Evolutionary conservation across 2,113 vertebrate genomes (phyloP).

Genomic region (Vulpes vulpes): DNA sequence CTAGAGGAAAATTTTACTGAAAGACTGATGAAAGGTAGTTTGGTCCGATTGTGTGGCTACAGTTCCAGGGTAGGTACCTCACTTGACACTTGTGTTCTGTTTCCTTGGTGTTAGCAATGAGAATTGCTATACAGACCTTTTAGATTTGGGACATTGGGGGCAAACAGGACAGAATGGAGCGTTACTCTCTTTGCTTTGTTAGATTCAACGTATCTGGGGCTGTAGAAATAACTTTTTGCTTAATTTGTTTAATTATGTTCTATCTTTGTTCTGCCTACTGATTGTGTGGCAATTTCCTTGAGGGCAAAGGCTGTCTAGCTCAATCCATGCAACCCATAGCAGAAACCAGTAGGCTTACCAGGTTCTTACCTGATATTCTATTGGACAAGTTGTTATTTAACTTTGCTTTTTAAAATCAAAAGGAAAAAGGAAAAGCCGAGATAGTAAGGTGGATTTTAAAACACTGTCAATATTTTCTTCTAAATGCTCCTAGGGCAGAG

Average conservation of each 20-base stretch:
- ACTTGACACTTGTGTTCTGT: neutral
- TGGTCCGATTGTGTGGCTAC: neutral
- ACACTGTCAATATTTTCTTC: neutral
- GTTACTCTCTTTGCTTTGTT: neutral
- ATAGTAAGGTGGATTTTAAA: neutral
- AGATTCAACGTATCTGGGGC: neutral
- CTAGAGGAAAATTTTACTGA: neutral
- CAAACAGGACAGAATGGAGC: neutral
- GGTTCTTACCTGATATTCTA: neutral
- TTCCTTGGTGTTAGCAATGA: neutral
- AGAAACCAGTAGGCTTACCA: neutral
- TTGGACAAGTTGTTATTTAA: neutral
- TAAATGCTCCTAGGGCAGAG: neutral
- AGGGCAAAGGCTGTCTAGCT: neutral
- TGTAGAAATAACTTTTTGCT: neutral
- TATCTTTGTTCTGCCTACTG: neutral
- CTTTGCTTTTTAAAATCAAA: slow-evolving; percentile 1
- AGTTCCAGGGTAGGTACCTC: neutral
- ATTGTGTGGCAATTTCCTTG: neutral
- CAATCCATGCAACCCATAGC: neutral
- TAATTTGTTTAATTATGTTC: neutral
- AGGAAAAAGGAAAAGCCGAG: neutral
- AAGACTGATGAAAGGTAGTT: neutral
- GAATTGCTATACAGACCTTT: neutral
- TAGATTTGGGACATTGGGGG: neutral